These are phyloP conservation scores for Leptobrachium leishanense DNA, from an alignment of 2,113 vertebrate species.

Conservation along the genomic window DNA sequence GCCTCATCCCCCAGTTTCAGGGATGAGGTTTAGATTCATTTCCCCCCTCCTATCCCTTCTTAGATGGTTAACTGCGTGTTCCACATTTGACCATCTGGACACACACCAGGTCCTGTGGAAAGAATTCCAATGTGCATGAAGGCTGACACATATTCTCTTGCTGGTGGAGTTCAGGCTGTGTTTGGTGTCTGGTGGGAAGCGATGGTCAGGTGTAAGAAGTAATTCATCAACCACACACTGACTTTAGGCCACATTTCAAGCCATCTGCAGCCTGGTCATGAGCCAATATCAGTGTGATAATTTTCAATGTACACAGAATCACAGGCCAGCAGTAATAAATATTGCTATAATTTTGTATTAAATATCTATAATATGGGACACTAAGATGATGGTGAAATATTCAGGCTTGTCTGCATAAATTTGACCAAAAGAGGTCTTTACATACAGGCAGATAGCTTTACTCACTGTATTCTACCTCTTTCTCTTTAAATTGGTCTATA, in stretches of 20 bases:
- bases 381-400: no score
- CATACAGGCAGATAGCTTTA: no score
- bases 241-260: constrained; percentile 64
- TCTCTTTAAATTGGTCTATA: no score
- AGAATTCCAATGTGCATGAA: constrained; percentile 50
- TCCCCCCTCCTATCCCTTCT: constrained; percentile 41
- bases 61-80: constrained; percentile 52
- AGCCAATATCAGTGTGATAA: constrained; percentile 55
- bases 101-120: constrained; percentile 61
- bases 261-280: constrained; percentile 67
- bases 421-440: no score
- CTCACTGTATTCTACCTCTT: no score
- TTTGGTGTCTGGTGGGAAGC: constrained; percentile 66
- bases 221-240: constrained; percentile 66
- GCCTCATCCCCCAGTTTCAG: constrained; percentile 14
- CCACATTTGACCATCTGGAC: constrained; percentile 60
- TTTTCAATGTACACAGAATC: constrained; percentile 56
- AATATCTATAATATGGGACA: not conserved
- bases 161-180: constrained; percentile 59
- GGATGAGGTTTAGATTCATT: not conserved
- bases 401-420: no score
- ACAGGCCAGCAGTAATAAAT: not conserved
- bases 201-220: constrained; percentile 69
- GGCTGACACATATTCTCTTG: constrained; percentile 57
- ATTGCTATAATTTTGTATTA: not conserved